These are phyloP conservation scores for Nansenia antarctica DNA, from an alignment of 2,113 vertebrate species.

Conservation along the genomic window DNA sequence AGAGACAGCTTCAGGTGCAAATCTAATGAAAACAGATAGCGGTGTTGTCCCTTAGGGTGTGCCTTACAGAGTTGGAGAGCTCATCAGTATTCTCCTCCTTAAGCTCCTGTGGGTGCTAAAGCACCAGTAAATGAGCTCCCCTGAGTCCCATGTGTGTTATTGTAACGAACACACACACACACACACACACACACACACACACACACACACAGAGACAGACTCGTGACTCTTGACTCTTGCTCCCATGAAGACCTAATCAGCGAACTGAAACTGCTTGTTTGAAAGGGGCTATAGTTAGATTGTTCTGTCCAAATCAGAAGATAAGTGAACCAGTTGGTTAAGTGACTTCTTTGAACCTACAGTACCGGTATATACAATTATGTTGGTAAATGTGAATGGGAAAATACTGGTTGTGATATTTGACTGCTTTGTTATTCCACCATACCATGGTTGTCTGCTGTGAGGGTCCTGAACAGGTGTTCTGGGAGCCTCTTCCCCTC, in stretches of 20 bases:
- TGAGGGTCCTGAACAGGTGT: conserved; percentile 67
- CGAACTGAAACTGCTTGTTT: conserved; percentile 24
- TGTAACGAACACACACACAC: not conserved
- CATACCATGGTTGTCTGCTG: conserved; percentile 73
- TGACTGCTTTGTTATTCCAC: conserved; percentile 4
- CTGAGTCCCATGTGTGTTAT: conserved; percentile 3
- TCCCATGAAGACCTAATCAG: conserved; percentile 15
- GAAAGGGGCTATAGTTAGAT: conserved; percentile 16
- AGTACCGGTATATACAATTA: not conserved
- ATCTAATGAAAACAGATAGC: conserved; percentile 60
- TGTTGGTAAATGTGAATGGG: not conserved
- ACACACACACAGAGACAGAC: not conserved
- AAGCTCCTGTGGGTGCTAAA: conserved; percentile 19
- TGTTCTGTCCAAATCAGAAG: not conserved
- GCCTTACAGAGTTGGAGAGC: not conserved
- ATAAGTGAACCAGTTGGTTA: not conserved
- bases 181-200: not conserved
- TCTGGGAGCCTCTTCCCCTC: conserved; percentile 71
- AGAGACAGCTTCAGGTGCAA: conserved; percentile 78
- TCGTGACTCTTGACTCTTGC: not conserved
- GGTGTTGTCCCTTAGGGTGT: too few relatives aligned
- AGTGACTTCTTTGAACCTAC: not conserved
- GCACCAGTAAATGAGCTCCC: conserved; percentile 27
- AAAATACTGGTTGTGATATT: too few relatives aligned
- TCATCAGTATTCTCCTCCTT: conserved; percentile 30